Evolutionary conservation across 2,113 vertebrate species (phyloP).

Genomic region (Pachycephala philippinensis): DNA sequence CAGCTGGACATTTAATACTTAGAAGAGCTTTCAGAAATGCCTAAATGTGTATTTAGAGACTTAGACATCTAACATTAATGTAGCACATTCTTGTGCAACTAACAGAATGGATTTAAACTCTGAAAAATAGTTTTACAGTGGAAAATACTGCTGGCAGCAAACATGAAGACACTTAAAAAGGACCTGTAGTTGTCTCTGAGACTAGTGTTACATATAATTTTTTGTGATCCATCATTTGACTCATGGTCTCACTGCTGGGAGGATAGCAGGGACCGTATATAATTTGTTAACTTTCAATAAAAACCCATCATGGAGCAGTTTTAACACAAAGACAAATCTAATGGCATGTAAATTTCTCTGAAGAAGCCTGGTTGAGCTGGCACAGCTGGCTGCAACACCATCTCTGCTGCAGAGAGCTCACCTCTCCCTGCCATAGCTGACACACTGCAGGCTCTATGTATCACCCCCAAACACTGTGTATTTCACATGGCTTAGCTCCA

Average conservation of each 20-base stretch:
- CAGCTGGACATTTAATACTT: not conserved
- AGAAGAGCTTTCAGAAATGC: not conserved
- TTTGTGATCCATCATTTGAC: not conserved
- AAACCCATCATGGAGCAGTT: not conserved
- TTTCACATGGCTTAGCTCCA: not conserved
- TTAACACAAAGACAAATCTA: not conserved
- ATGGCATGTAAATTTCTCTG: not conserved
- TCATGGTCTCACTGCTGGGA: not conserved
- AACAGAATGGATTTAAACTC: not conserved
- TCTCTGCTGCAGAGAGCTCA: not conserved
- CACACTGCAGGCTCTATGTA: fast-evolving
- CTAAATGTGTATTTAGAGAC: not conserved
- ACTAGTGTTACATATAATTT: not conserved
- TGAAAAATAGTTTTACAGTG: not conserved
- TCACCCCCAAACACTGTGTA: not conserved
- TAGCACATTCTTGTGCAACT: not conserved
- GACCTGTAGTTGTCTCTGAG: not conserved
- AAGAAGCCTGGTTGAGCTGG: not conserved
- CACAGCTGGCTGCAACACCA: not conserved
- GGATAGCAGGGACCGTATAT: not conserved
- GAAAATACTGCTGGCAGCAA: not conserved
- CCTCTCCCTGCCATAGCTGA: not conserved
- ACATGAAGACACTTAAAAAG: not conserved
- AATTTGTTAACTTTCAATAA: not conserved
- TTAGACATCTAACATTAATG: not conserved